These are phyloP conservation scores for Chelonoidis abingdonii DNA, from an alignment of 2,113 vertebrate species.

Conservation along the genomic window DNA sequence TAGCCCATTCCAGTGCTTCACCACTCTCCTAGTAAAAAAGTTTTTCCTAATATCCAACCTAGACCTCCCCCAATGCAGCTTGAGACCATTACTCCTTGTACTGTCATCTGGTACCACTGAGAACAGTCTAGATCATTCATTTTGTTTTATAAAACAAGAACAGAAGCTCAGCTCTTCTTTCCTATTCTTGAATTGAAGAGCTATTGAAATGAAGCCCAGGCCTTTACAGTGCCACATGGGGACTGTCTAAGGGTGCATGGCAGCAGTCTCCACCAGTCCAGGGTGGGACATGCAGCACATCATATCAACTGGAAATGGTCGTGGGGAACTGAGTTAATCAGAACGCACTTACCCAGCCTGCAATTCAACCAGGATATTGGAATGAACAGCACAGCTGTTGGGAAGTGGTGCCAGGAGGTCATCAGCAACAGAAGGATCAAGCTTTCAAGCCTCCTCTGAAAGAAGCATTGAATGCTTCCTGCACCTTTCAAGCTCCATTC, in stretches of 20 bases:
- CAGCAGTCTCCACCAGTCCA: background rate
- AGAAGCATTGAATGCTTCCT: background rate
- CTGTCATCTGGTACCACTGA: too few species aligned
- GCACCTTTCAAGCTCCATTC: accelerated
- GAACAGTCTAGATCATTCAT: background rate
- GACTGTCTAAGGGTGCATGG: background rate
- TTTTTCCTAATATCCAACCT: too few species aligned
- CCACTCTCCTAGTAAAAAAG: too few species aligned
- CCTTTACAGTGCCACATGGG: background rate
- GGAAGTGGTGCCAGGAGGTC: background rate
- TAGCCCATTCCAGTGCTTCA: too few species aligned
- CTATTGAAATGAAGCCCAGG: background rate
- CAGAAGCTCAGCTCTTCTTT: background rate
- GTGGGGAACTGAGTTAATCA: accelerated
- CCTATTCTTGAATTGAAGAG: background rate
- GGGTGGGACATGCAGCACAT: accelerated
- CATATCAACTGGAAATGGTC: background rate
- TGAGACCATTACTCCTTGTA: too few species aligned
- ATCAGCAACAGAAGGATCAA: background rate
- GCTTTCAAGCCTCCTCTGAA: background rate
- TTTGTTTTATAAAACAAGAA: background rate
- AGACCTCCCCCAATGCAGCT: too few species aligned
- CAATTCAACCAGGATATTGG: background rate
- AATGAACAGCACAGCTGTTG: background rate
- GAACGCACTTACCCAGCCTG: background rate